These are phyloP conservation scores for Schlechtendalia chinensis DNA, from an alignment of 1,140 invertebrate species.

Conservation along the genomic window DNA sequence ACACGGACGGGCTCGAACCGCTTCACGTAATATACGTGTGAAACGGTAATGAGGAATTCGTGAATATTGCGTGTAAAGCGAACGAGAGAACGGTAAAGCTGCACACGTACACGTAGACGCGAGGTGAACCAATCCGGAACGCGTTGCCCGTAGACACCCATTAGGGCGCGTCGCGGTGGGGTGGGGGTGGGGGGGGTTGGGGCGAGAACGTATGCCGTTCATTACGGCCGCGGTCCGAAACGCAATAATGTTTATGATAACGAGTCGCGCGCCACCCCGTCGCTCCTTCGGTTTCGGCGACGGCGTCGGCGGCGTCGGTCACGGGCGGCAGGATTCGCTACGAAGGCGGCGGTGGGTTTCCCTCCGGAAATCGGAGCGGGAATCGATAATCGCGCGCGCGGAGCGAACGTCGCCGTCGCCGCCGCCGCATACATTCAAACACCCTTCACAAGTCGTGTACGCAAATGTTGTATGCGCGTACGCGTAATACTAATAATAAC, in stretches of 20 bases:
- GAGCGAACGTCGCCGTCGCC: background rate
- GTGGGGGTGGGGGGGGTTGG: too few relatives aligned
- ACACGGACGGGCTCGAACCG: too few relatives aligned
- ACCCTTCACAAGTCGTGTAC: too few relatives aligned
- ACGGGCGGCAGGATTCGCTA: background rate
- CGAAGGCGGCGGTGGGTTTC: slow-evolving; percentile 1
- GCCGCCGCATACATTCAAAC: background rate
- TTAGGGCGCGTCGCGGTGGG: background rate
- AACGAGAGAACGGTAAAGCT: background rate
- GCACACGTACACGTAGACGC: background rate
- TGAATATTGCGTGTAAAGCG: background rate
- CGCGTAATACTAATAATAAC: too few relatives aligned
- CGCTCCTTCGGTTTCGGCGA: background rate
- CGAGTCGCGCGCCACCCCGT: background rate
- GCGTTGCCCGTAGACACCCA: slow-evolving; percentile 9
- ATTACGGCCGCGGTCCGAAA: background rate
- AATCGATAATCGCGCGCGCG: slow-evolving; percentile 35
- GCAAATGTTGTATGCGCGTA: background rate
- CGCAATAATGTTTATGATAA: slow-evolving; percentile 20
- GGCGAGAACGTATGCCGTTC: too few relatives aligned
- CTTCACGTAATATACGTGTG: background rate
- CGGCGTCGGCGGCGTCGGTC: background rate
- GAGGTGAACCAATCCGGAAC: background rate
- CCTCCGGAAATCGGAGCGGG: slow-evolving; percentile 28
- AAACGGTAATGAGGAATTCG: background rate